Conservation (phyloP, 2,888 invertebrate species). For the Pheosia gnoma region DNA sequence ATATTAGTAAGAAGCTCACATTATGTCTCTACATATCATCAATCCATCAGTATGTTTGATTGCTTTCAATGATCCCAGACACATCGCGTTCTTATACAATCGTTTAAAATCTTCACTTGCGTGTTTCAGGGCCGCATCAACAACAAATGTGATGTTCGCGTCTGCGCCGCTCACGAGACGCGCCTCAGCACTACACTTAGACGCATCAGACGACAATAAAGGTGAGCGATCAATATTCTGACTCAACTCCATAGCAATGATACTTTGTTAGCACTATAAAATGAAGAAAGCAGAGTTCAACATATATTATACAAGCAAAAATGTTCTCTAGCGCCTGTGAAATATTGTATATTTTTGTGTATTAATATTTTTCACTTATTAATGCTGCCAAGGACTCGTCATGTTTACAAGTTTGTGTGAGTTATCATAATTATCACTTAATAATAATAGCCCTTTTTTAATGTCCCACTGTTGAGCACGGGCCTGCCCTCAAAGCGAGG, state of each 20-base stretch:
- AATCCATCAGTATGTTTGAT: not conserved
- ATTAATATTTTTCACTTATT: conserved; percentile 34
- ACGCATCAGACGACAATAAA: conserved; percentile 88
- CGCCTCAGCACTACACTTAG: conserved; percentile 93
- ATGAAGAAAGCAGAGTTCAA: too few species aligned
- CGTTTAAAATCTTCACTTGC: conserved; percentile 16
- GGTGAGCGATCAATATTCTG: conserved; percentile 40
- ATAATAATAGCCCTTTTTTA: not conserved
- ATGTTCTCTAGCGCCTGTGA: too few species aligned
- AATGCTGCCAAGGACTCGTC: conserved; percentile 67
- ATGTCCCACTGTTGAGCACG: too few species aligned
- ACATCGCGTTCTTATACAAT: conserved; percentile 9
- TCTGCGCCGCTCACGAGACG: conserved; percentile 91
- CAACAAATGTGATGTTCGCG: conserved; percentile 93
- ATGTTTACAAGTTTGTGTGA: conserved; percentile 79
- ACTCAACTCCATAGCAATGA: too few species aligned
- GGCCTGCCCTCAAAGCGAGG: too few species aligned
- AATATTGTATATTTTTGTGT: conserved; percentile 1
- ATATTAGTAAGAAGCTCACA: not conserved
- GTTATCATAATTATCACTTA: conserved; percentile 36
- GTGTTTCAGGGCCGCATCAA: conserved; percentile 91
- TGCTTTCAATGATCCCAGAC: not conserved
- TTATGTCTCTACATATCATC: not conserved
- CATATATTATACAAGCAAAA: too few species aligned
- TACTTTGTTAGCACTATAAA: too few species aligned